A percentile compares a stretch with the other conserved stretches of the same genome.
phyloP scores from a whole-genome alignment of 1,140 invertebrate genomes.

The Hydropsyche tenuis region DNA sequence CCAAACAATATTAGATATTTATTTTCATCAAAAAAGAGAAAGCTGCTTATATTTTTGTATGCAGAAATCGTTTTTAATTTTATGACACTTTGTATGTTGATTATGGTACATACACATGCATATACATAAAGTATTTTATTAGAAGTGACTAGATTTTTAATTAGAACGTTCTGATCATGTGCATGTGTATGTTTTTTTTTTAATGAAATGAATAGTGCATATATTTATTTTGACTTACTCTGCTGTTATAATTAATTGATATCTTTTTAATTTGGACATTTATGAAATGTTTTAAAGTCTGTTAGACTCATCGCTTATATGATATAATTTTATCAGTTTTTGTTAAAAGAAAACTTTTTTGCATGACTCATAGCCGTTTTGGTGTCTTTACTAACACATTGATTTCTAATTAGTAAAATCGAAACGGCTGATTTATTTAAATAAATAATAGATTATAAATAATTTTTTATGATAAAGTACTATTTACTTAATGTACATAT shows the following conservation, averaged over 20 bases:
- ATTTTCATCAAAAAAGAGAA: constrained; percentile 1
- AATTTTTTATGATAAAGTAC: constrained; percentile 29
- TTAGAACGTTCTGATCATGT: background rate
- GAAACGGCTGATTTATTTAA: constrained; percentile 7
- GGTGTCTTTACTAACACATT: constrained; percentile 33
- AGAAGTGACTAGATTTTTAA: background rate
- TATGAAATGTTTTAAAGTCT: background rate
- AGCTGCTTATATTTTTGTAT: constrained; percentile 23
- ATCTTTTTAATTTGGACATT: background rate
- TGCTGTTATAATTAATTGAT: background rate
- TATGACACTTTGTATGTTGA: background rate
- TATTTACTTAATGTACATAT: constrained; percentile 42
- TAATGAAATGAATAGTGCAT: background rate
- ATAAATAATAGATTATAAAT: background rate
- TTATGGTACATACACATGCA: background rate
- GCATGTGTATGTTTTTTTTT: constrained; percentile 1
- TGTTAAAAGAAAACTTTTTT: constrained; percentile 8
- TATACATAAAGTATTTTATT: background rate
- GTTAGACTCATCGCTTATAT: background rate
- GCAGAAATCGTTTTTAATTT: constrained; percentile 8
- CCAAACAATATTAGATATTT: constrained; percentile 8
- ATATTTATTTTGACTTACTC: background rate
- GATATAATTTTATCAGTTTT: constrained; percentile 10
- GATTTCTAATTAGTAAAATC: constrained; percentile 33
- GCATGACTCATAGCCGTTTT: constrained; percentile 18